Evolutionary conservation across 2,888 invertebrate species (phyloP), one percentile per base, ranked within the genome.

Genomic region (Sympetrum striolatum): DNA sequence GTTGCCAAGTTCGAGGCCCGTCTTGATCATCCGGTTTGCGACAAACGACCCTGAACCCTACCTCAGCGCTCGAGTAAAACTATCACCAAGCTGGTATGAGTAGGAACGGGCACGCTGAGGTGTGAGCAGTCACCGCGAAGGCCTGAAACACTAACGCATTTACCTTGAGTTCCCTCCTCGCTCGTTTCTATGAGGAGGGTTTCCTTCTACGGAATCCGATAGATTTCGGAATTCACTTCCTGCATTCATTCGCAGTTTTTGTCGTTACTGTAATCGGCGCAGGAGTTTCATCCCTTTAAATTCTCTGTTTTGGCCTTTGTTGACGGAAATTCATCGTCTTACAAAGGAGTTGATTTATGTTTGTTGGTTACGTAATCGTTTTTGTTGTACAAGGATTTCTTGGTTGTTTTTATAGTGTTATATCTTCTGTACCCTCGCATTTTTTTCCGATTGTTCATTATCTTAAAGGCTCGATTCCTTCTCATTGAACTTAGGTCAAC

Each of bases 101-200:
- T 5, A 73, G 73, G 25, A 18, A 18, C 2, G 53, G 18, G 15
- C 18, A 5, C 14, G 73, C 3, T 25, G 0, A 18, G 14, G 37
- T 37, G 86, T 53, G 86, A 12, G 35, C 86, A 86, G 31, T 37
- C 48, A 86, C 86, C 86, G 58, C 60, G 86, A 86, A 86, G 60
- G 60, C 86, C 60, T 64, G 60, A 37, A 22, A 86, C 37, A n/a
- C 37, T 31, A 25, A 60, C 86, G 37, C 60, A 22, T 37, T 86
- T 60, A 60, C 86, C 86, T 86, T 86, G 60, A 64, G 86, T 60
- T 81, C 31, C 22, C 37, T 39, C 4, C 86, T 37, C 25, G 73
- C 25, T 73, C 73, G 25, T 14, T 12, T 25, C 73, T 73, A 25
- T 73, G 73, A 14, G 25, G 73, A 31, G 25, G 25, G 73, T 31